Percentiles rank a stretch among this genome's conserved stretches.
Conservation (phyloP, 2,113 vertebrate species). For the Verasper variegatus region DNA sequence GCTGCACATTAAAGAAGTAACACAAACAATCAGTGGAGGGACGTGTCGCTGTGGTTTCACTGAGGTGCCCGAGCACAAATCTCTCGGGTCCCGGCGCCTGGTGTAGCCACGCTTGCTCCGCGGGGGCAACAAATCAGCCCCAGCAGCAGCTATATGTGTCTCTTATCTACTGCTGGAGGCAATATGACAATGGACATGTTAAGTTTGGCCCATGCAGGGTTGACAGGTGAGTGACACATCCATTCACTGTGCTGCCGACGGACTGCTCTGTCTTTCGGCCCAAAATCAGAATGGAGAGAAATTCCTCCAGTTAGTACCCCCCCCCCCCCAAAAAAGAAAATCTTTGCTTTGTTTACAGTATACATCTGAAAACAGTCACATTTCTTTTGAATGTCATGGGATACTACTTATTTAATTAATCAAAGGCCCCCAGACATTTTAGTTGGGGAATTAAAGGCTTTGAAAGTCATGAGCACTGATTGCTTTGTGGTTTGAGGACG, state of each 20-base stretch:
- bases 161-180: conserved; percentile 56
- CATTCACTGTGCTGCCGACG: conserved; percentile 16
- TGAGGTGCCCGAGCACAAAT: conserved; percentile 40
- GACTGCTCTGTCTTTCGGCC: conserved; percentile 1
- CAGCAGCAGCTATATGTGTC: conserved; percentile 29
- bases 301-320: neutral
- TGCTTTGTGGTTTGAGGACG: conserved; percentile 63
- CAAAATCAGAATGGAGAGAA: neutral
- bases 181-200: conserved; percentile 28
- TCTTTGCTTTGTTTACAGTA: conserved; percentile 18
- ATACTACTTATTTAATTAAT: conserved; percentile 59
- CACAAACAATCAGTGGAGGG: conserved; percentile 47
- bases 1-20: conserved; percentile 58
- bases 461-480: conserved; percentile 45
- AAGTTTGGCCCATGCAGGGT: conserved; percentile 43
- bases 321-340: neutral
- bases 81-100: conserved; percentile 32
- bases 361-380: conserved; percentile 2
- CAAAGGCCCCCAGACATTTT: conserved; percentile 39
- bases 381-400: conserved; percentile 6
- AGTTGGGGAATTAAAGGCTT: conserved; percentile 51
- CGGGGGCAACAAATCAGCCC: conserved; percentile 48
- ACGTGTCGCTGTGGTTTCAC: conserved; percentile 47
- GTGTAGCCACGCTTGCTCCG: conserved; percentile 11
- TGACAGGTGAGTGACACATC: conserved; percentile 58